Base-by-base conservation (phyloP, 53 echinoderm and acorn worm species). In the Hippasteria phrygiana region DNA sequence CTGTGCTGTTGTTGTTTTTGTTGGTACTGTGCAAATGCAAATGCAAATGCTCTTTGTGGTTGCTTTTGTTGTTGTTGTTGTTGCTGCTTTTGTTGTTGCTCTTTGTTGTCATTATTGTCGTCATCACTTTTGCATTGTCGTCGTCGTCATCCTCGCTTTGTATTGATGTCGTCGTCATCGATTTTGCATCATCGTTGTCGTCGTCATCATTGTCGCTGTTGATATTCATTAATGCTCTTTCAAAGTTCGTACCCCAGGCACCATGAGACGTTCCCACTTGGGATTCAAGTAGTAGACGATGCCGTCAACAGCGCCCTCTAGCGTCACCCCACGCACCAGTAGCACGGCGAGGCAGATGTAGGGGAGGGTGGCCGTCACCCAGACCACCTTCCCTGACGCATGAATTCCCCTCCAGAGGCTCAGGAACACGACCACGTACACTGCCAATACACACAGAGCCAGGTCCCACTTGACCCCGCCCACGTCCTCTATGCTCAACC, bases 311-410 rank as follows among this genome's bases (percentile, higher is more conserved):
- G 99, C 91, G 24, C 99, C 99, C 24, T 92, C 91, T 12, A 99
- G 90, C 36, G 99, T 88, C 39, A 91, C 92, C 2, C 99, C 99
- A 16, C 99, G 91, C 12, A 99, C 73, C 46, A 96, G 87, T 16
- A 99, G 88, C 0, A 94, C 91, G n/a, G 90, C 2, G 11, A 99
- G 91, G 62, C 93, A 92, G 77, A 99, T 24, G 75, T 96, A 99
- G 0, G 99, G 99, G 0, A 95, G 75, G 4, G 94, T 94, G 10
- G 99, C 99, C 20, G 99, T 98, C 14, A 98, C 94, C 99, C 99
- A 98, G 2, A 98, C 99, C 43, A 96, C 96, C 90, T 96, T 99
- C 39, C 99, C 99, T 2, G 99, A 99, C 56, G 91, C 91, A 47
- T 78, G 94, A 71, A 99, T 99, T 11, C 99, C 99, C 67, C 93